Base-by-base conservation (phyloP, 2,888 invertebrate genomes). In the Drosophila maculinotata region DNA sequence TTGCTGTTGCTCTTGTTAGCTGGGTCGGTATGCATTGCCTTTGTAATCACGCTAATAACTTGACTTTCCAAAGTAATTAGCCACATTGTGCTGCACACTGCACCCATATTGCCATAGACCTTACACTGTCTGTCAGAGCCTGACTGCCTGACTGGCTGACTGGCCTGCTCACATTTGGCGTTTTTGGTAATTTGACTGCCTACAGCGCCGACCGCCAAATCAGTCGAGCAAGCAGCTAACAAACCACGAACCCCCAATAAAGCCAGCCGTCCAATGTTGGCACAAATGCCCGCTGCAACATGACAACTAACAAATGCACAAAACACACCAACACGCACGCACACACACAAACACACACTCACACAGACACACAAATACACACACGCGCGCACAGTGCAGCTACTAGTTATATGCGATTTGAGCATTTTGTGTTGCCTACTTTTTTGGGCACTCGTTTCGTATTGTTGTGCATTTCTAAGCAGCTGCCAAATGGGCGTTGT, bases 31-130 rank as follows among this genome's bases (percentile, higher is more conserved):
- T 77, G 64, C 73, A 69, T 63, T 70, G 81, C 78, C 81, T 83
- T 77, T 79, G 87, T 87, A 85, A 85, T 85, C 87, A 79, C 85
- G 87, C 85, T 82, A 87, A 85, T 85, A 85, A 85, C 85, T 87
- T 84, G 88, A 79, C 83, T 82, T 85, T 76, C 80, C 72, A 78
- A 82, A 87, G 84, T 85, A 85, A 85, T 85, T 85, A 85, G 84
- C 87, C 84, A 79, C 87, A 85, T 74, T 79, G 77, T 74, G 80
- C 80, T 64, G 52, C 33, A 33, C 28, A 33, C 23, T 39, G 42
- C 39, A 56, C 35, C 38, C 31, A 17, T 36, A 28, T 51, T 26
- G 6, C 49, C 68, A 20, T 26, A 2, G 12, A 25, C 45, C 30
- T 33, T 31, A 12, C 20, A 35, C 52, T 58, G 65, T 48, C 66